Percentiles rank a stretch among this genome's conserved stretches.
Evolutionary conservation across 2,888 invertebrate species (phyloP).

Genomic region (Torymus texanus): DNA sequence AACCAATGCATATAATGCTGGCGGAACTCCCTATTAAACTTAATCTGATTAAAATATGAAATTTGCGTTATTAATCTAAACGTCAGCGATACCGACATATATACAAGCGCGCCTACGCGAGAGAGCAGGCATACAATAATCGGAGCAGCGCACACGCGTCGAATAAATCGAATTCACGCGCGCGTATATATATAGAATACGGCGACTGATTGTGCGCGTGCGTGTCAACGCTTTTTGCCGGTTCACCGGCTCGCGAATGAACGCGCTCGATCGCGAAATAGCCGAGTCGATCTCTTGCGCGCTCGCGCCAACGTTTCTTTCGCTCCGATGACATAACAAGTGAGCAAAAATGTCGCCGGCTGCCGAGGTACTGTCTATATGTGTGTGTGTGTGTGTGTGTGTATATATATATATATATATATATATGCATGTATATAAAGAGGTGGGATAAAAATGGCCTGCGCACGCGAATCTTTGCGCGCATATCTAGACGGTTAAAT

Average conservation of each 20-base stretch:
- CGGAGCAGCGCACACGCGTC: not conserved
- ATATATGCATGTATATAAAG: no score
- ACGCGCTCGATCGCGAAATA: slow-evolving; percentile 34
- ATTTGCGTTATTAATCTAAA: slow-evolving; percentile 21
- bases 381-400: no score
- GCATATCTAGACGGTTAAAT: slow-evolving; percentile 34
- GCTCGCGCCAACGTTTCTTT: slow-evolving; percentile 25
- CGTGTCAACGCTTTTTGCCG: slow-evolving; percentile 1
- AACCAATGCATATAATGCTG: no score
- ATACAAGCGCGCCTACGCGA: not conserved
- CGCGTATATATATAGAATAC: not conserved
- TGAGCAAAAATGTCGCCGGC: no score
- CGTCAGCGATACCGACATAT: not conserved
- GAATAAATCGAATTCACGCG: slow-evolving; percentile 22
- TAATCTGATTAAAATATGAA: slow-evolving; percentile 4
- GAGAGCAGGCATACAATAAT: slow-evolving; percentile 1
- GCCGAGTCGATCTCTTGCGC: slow-evolving; percentile 23
- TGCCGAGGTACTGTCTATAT: no score
- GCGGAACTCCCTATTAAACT: not conserved
- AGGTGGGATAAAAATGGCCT: not conserved
- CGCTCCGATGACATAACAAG: slow-evolving; percentile 17
- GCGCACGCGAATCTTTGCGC: slow-evolving; percentile 20
- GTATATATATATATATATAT: no score
- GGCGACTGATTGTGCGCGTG: not conserved
- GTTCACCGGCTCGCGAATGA: slow-evolving; percentile 9